Conservation (phyloP, 2,888 invertebrate species). For the Dascillus cervinus region DNA sequence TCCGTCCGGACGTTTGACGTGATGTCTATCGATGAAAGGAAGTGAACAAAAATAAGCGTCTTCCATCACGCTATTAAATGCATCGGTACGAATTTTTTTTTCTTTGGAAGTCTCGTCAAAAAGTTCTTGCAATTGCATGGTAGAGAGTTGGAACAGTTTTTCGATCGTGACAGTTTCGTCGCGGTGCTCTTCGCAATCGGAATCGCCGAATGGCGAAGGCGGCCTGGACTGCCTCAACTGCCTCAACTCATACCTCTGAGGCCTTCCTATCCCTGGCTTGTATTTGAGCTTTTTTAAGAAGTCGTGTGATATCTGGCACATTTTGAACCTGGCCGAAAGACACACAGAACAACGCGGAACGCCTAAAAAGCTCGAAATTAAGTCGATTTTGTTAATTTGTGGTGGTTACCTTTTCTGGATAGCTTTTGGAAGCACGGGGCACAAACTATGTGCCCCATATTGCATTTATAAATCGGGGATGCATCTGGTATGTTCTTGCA, state of each 20-base stretch:
- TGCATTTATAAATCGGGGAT: conserved; percentile 33
- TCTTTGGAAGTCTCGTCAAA: conserved; percentile 13
- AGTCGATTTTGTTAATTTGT: background rate
- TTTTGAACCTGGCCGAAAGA: conserved; percentile 17
- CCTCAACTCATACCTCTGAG: conserved; percentile 22
- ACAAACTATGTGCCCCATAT: conserved; percentile 32
- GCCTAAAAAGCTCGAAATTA: conserved; percentile 9
- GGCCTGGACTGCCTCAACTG: conserved; percentile 10
- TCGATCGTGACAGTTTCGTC: conserved; percentile 26
- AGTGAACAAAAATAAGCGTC: conserved; percentile 6
- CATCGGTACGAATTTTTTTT: background rate
- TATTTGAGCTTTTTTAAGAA: conserved; percentile 29
- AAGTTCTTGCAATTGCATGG: conserved; percentile 21
- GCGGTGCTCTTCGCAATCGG: conserved; percentile 2
- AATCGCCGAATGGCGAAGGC: background rate
- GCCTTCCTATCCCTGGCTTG: conserved; percentile 34
- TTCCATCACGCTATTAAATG: background rate
- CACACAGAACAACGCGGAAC: conserved; percentile 20
- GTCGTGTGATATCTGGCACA: conserved; percentile 21
- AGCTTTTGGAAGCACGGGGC: conserved; percentile 29
- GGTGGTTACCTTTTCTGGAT: conserved; percentile 24
- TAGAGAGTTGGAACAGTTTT: conserved; percentile 27
- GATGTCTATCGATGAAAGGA: background rate
- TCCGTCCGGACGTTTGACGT: background rate
- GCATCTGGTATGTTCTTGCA: conserved; percentile 31